These are phyloP conservation scores for Colletes collaris DNA, from an alignment of 2,888 invertebrate genomes.

Conservation along the genomic window DNA sequence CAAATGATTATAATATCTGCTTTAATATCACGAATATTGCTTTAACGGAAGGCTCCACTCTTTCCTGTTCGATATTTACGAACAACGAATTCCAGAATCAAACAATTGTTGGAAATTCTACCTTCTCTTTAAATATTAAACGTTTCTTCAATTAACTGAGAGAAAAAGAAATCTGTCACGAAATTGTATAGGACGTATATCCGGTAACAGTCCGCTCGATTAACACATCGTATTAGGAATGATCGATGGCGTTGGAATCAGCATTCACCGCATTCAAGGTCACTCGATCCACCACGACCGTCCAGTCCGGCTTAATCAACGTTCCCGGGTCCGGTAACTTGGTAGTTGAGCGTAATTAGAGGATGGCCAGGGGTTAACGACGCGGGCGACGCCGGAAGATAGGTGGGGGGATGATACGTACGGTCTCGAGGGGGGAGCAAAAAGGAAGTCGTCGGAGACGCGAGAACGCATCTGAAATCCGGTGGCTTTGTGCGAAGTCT, in stretches of 20 bases:
- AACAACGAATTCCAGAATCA: too few relatives aligned
- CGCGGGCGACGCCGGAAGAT: constrained; percentile 5
- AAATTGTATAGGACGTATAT: too few relatives aligned
- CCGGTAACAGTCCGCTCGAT: too few relatives aligned
- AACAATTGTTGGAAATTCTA: too few relatives aligned
- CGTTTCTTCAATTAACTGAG: too few relatives aligned
- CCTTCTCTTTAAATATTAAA: too few relatives aligned
- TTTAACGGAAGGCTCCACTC: too few relatives aligned
- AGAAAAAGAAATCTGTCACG: too few relatives aligned
- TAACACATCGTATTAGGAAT: not conserved
- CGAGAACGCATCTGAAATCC: constrained; percentile 46
- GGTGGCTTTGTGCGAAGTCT: constrained; percentile 49
- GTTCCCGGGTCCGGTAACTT: not conserved
- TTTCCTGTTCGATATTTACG: too few relatives aligned
- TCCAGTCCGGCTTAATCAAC: constrained; percentile 24
- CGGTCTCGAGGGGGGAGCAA: not conserved
- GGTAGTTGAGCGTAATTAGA: constrained; percentile 43
- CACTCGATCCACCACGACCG: not conserved
- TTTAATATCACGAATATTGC: too few relatives aligned
- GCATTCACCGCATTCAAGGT: constrained; percentile 19
- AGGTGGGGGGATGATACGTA: not conserved
- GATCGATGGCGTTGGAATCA: constrained; percentile 4
- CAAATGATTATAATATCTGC: too few relatives aligned
- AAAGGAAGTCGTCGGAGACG: constrained; percentile 14
- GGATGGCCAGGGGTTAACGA: constrained; percentile 37